Percentiles rank a stretch among this genome's conserved stretches.
These are phyloP conservation scores for Callinectes sapidus DNA, from an alignment of 2,888 invertebrate genomes.

Conservation along the genomic window DNA sequence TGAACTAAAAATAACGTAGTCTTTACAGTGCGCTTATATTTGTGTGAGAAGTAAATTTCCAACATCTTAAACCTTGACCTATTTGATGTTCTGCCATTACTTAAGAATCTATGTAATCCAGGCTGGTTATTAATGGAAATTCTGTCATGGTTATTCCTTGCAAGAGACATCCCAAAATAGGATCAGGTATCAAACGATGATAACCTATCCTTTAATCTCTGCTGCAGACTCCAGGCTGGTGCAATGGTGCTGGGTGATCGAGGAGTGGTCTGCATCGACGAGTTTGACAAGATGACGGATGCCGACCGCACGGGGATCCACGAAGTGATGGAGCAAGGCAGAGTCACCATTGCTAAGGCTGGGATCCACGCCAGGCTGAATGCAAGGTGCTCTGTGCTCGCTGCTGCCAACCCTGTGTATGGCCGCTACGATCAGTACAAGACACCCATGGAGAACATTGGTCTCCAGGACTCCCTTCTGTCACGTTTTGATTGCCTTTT, in stretches of 20 bases:
- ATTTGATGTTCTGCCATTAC: too few relatives aligned
- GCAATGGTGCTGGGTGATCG: conserved; percentile 99
- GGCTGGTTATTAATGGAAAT: too few relatives aligned
- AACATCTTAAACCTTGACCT: neutral
- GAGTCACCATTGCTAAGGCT: conserved; percentile 97
- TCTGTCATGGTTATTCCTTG: too few relatives aligned
- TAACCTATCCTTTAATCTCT: neutral
- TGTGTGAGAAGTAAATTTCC: neutral
- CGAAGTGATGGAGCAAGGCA: conserved; percentile 85
- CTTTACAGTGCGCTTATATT: neutral
- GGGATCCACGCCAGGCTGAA: conserved; percentile 98
- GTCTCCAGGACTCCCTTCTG: conserved; percentile 95
- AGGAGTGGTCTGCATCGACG: conserved; percentile 97
- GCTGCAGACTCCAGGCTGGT: conserved; percentile 90
- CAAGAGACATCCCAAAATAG: too few relatives aligned
- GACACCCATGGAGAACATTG: conserved; percentile 99
- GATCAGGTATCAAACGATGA: too few relatives aligned
- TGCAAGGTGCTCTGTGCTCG: conserved; percentile 96
- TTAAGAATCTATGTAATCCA: too few relatives aligned
- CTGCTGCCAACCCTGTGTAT: conserved; percentile 99
- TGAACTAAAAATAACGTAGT: neutral
- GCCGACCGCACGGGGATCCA: conserved; percentile 99
- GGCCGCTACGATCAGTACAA: conserved; percentile 98
- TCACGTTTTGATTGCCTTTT: conserved; percentile 99
- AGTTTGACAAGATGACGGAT: conserved; percentile 99